phyloP scores from a whole-genome alignment of 2,797 vertebrate species.

The Taeniopygia guttata region DNA sequence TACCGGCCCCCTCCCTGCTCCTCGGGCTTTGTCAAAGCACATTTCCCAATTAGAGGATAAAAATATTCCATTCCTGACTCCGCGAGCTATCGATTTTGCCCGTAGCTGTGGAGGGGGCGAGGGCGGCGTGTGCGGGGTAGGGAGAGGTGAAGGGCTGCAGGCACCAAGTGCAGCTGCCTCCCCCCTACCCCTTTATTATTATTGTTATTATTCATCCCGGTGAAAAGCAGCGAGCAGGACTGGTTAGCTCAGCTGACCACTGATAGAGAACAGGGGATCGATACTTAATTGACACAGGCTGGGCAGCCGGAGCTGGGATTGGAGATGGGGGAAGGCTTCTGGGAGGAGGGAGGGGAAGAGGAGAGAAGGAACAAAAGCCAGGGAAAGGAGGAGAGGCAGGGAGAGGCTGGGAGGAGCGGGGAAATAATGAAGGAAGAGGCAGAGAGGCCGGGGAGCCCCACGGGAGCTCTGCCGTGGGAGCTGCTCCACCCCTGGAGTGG shows the following conservation, averaged over 20 bases:
- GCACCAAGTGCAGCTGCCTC: conserved; percentile 24
- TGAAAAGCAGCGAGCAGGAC: conserved; percentile 26
- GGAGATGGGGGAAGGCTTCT: conserved; percentile 54
- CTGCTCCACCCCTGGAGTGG: not conserved
- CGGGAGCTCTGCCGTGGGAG: not conserved
- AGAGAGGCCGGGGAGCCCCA: not conserved
- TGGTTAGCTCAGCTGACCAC: conserved; percentile 56
- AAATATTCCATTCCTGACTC: conserved; percentile 87
- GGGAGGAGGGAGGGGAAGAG: conserved; percentile 53
- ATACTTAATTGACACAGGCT: conserved; percentile 66
- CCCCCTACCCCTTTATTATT: conserved; percentile 17
- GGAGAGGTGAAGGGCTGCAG: conserved; percentile 55
- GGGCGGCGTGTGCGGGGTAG: conserved; percentile 52
- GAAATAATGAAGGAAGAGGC: conserved; percentile 28
- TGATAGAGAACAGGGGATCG: conserved; percentile 64
- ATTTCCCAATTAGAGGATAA: conserved; percentile 86
- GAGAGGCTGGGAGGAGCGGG: conserved; percentile 65
- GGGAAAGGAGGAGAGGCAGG: conserved; percentile 67
- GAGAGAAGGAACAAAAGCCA: conserved; percentile 57
- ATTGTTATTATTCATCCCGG: conserved; percentile 49
- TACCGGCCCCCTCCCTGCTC: conserved; percentile 44
- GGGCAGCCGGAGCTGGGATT: conserved; percentile 61
- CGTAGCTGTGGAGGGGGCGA: conserved; percentile 82
- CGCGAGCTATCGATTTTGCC: conserved; percentile 86
- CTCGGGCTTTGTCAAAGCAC: conserved; percentile 82